phyloP scores from a whole-genome alignment of 2,888 invertebrate species.

The Carpatolechia fugitivella region DNA sequence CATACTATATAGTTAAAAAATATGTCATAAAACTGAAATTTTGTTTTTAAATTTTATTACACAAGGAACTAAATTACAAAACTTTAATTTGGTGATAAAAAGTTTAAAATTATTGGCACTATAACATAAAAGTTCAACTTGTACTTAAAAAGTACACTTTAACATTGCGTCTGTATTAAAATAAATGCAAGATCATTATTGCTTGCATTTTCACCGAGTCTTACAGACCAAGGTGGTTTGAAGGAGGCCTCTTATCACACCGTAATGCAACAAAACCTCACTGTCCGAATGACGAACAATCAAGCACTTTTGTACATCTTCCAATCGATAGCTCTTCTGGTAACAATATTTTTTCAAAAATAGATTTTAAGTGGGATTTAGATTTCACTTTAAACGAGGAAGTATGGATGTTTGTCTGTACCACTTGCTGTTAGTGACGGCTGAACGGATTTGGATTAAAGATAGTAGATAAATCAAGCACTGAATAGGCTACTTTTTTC shows the following conservation, averaged over 20 bases:
- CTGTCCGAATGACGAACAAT: slow-evolving; percentile 28
- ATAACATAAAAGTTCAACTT: neutral
- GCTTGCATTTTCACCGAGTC: slow-evolving; percentile 37
- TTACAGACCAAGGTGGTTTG: slow-evolving; percentile 35
- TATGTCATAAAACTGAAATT: neutral
- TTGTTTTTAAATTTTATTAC: neutral
- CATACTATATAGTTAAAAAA: neutral
- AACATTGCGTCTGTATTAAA: slow-evolving; percentile 8
- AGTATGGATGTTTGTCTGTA: too few relatives aligned
- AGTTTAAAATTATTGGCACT: neutral
- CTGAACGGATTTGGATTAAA: too few relatives aligned
- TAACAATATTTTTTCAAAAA: too few relatives aligned
- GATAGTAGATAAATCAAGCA: too few relatives aligned
- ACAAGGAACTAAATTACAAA: neutral
- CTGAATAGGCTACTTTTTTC: too few relatives aligned
- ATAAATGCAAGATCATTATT: neutral
- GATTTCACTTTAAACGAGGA: too few relatives aligned
- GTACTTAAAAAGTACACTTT: slow-evolving; percentile 7
- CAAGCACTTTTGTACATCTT: too few relatives aligned
- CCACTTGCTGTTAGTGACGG: too few relatives aligned
- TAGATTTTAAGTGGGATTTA: too few relatives aligned
- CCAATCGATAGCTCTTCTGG: too few relatives aligned
- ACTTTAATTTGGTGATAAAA: neutral
- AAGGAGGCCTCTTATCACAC: slow-evolving; percentile 30
- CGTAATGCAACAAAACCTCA: slow-evolving; percentile 26